phyloP scores from a whole-genome alignment of 2,888 invertebrate species.

The Lasiommata megera region DNA sequence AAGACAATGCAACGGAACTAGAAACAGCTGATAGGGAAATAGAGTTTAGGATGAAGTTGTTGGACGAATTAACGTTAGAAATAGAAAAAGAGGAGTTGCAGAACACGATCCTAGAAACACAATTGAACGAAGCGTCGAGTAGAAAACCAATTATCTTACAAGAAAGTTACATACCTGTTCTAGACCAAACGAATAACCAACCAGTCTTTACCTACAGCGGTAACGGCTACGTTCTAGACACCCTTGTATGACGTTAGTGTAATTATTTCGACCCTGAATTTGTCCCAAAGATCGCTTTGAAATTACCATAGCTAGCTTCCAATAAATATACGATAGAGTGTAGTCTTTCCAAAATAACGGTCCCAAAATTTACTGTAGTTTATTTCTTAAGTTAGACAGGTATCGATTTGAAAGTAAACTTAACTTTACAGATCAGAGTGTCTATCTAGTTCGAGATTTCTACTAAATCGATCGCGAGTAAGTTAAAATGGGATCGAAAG shows the following conservation, averaged over 20 bases:
- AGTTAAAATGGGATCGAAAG: too few species aligned
- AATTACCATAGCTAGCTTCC: conserved; percentile 48
- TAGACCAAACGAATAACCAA: conserved; percentile 55
- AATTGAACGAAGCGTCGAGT: conserved; percentile 69
- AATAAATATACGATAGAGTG: conserved; percentile 31
- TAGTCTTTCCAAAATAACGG: conserved; percentile 40
- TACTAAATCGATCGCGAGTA: too few species aligned
- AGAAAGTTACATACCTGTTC: conserved; percentile 71
- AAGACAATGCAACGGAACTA: conserved; percentile 73
- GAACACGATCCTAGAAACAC: conserved; percentile 71
- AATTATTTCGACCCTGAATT: conserved; percentile 29
- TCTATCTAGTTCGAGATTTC: too few species aligned
- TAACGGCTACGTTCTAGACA: conserved; percentile 65
- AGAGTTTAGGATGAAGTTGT: conserved; percentile 73
- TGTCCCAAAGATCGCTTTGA: conserved; percentile 53
- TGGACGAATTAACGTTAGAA: conserved; percentile 78
- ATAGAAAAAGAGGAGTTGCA: conserved; percentile 75
- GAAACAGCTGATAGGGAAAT: conserved; percentile 76
- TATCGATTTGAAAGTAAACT: neutral
- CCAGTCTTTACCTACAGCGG: conserved; percentile 40
- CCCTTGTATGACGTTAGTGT: conserved; percentile 70
- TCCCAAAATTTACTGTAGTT: conserved; percentile 34
- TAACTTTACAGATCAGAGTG: too few species aligned
- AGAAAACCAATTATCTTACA: conserved; percentile 69
- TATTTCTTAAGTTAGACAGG: conserved; percentile 26